Base-by-base conservation (phyloP, 1,140 invertebrate species). In the Hyposmocoma kahamanoa region DNA sequence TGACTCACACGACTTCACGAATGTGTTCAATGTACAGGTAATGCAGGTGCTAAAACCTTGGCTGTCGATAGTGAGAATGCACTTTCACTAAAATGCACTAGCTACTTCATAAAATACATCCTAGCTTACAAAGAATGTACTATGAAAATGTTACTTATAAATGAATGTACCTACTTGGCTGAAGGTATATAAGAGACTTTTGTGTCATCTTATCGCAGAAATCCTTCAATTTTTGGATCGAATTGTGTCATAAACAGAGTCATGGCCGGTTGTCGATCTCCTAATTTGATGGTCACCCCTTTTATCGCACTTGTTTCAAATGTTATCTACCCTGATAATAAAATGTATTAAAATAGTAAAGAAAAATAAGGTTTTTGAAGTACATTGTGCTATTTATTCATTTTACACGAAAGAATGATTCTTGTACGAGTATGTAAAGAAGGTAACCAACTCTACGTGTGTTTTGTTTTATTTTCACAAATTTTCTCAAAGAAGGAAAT, bases 261-360 rank as follows among this genome's bases (percentile, higher is more conserved):
- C 81, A 84, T 50, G 81, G 81, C 53, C 81, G 81, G 78, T 77
- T 76, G 70, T 72, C 76, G 81, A 84, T 82, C 81, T 81, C 76
- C 66, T 72, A 76, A 80, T 74, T 78, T 74, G 72, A 74, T 80
- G 64, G 73, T 67, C 73, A 71, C 52, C 54, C 48, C 53, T 50
- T n/a, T 76, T 82, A 82, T 79, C 75, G 47, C 13, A 18, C 43
- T 47, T 42, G 43, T 54, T 59, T 39, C 41, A 36, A 21, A 11
- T 10, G 6, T 34, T 51, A 51, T 47, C 44, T 41, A 28, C 43
- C 8, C 11, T 17, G 32, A 36, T 36, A 36, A 36, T 8, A 8
- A 17, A 36, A 36, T 17, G 15, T 36, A 36, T 36, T 17, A 36
- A 36, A 36, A 36, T 6, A 36, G n/a, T n/a, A n/a, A n/a, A n/a